Evolutionary conservation across 35 echinoderm and acorn worm species (phyloP).

Genomic region (Patiria miniata): DNA sequence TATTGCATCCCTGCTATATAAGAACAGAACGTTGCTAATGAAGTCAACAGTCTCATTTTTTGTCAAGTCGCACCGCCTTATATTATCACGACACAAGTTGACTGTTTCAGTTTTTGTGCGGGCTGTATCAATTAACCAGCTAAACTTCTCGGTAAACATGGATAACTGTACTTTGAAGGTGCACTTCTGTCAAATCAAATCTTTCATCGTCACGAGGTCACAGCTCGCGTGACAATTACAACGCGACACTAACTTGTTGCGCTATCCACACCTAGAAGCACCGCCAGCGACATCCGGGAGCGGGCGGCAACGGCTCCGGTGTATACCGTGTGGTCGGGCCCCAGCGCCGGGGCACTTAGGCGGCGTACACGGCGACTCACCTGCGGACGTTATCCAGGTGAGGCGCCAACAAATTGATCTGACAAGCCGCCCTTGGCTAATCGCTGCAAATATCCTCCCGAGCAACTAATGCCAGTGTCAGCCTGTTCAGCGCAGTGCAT

Average conservation of each 20-base stretch:
- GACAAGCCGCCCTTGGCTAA: not conserved
- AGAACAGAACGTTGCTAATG: too few relatives aligned
- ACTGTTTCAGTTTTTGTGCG: too few relatives aligned
- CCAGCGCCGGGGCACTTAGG: not conserved
- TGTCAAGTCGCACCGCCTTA: too few relatives aligned
- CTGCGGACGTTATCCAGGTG: slow-evolving; percentile 13
- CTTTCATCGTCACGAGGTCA: not conserved
- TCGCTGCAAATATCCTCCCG: not conserved
- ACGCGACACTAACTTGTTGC: not conserved
- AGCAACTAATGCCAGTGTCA: not conserved
- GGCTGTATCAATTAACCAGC: too few relatives aligned
- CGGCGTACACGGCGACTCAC: not conserved
- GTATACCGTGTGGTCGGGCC: not conserved
- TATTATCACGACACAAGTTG: too few relatives aligned
- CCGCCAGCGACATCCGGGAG: not conserved
- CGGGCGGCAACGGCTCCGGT: not conserved
- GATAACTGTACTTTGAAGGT: too few relatives aligned
- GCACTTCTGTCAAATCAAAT: too few relatives aligned
- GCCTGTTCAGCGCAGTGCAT: too few relatives aligned
- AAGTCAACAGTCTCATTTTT: too few relatives aligned
- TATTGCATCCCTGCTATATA: too few relatives aligned
- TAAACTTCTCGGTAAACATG: too few relatives aligned
- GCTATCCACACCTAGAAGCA: not conserved
- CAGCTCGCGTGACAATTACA: slow-evolving; percentile 1
- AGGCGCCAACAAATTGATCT: not conserved